Percentiles rank a stretch among this genome's conserved stretches.
Conservation (phyloP, 1,140 invertebrate genomes). For the Sesamia nonagrioides region DNA sequence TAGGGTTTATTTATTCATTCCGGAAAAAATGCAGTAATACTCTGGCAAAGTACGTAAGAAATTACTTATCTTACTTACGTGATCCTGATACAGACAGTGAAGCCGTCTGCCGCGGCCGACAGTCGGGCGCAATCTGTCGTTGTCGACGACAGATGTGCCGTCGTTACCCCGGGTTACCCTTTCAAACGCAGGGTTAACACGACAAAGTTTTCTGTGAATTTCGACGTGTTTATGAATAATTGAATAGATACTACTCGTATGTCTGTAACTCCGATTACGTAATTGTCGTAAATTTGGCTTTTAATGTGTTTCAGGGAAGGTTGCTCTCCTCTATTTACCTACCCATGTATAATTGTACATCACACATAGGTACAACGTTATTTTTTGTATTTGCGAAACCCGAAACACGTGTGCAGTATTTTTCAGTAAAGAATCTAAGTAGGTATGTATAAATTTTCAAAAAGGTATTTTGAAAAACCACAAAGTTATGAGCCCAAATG, state of each 20-base stretch:
- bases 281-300: not conserved
- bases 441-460: too few species aligned
- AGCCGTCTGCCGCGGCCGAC: not conserved
- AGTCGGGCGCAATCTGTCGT: constrained; percentile 38
- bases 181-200: not conserved
- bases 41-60: not conserved
- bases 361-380: too few species aligned
- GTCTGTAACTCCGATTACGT: not conserved
- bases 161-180: constrained; percentile 1
- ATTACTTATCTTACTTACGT: not conserved
- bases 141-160: constrained; percentile 36
- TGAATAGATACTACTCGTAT: not conserved
- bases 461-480: too few species aligned
- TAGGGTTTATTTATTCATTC: not conserved
- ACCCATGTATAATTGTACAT: too few species aligned
- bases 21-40: not conserved
- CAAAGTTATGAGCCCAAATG: too few species aligned
- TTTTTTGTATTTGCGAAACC: too few species aligned
- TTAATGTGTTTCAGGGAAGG: not conserved
- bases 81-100: constrained; percentile 27
- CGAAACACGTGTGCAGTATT: too few species aligned
- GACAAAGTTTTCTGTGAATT: constrained; percentile 2
- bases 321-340: too few species aligned
- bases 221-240: not conserved
- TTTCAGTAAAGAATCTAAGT: too few species aligned